Base-by-base conservation (phyloP, 2,113 vertebrate species). In the Calyptomena viridis region DNA sequence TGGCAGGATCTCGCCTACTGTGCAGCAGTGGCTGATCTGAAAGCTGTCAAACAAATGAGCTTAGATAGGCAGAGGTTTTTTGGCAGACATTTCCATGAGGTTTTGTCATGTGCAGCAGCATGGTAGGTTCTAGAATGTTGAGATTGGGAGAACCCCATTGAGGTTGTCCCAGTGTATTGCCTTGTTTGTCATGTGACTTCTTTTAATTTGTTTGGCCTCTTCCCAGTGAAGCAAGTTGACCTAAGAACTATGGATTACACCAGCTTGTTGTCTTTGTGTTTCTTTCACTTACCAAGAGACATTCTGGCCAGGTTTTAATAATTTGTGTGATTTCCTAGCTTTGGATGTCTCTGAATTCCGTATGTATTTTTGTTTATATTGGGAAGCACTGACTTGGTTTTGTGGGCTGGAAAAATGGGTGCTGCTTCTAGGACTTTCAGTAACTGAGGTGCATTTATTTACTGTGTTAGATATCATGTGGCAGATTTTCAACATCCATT, bases 181-280 rank as follows among this genome's bases (percentile, higher is more conserved):
- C 1, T 0, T 28, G 11, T 55, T 63, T 86, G 28, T 27, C 1
- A 0, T 28, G 12, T 60, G 7, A 18, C 71, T 89, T 58, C 13
- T 85, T 69, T 84, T 59, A 9, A 37, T 72, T 46, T 46, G 19
- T 62, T 69, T 56, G 49, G 13, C 25, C 16, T 84, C 14, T 78
- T 74, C 8, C 10, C 53, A 37, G 28, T 49, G 24, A 33, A 89
- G 21, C 21, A 52, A 24, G 11, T n/a, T 71, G 14, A 74, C 28
- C 13, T 19, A 28, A 87, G 55, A 73, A 17, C 50, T 74, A 1
- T 49, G 35, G 46, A 14, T 76, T 80, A 19, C 50, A 16, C 19
- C 16, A 24, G 22, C 39, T 64, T 64, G 4, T 49, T 37, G 42
- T 21, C 5, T 64, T 46, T 86, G 9, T 52, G 24, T 50, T 28